Conservation (phyloP, 2,797 vertebrate species). For the Triplophysa yarkandensis region DNA sequence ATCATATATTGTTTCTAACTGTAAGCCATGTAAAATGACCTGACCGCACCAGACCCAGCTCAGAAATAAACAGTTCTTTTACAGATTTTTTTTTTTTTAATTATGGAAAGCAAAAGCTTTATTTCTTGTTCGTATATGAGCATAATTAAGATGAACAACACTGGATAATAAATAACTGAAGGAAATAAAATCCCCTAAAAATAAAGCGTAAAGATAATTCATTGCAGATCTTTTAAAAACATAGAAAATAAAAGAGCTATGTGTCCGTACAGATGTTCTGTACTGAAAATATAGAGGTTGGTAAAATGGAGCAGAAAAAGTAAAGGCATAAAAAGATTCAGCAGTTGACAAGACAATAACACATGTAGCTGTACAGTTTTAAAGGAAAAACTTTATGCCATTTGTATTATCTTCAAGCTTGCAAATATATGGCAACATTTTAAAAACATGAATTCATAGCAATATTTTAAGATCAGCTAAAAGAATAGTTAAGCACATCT, state of each 20-base stretch:
- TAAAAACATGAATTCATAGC: slow-evolving; percentile 36
- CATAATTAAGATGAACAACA: slow-evolving; percentile 93
- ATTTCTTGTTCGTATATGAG: slow-evolving; percentile 88
- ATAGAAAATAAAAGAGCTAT: slow-evolving; percentile 71
- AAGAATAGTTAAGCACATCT: slow-evolving; percentile 53
- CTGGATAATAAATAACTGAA: slow-evolving; percentile 78
- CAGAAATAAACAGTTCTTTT: slow-evolving; percentile 33
- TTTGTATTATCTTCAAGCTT: background rate
- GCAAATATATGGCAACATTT: background rate
- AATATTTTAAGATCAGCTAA: slow-evolving; percentile 44
- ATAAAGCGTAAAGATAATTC: slow-evolving; percentile 67
- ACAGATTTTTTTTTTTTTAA: slow-evolving; percentile 42
- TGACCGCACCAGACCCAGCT: too few species aligned
- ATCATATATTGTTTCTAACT: too few species aligned
- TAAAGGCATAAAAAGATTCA: slow-evolving; percentile 23
- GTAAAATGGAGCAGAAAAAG: background rate
- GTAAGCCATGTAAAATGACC: too few species aligned
- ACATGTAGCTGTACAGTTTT: slow-evolving; percentile 79
- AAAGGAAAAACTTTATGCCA: slow-evolving; percentile 54
- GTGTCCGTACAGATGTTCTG: slow-evolving; percentile 59
- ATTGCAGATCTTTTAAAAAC: slow-evolving; percentile 81
- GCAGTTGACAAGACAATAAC: slow-evolving; percentile 31
- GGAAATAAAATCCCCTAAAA: slow-evolving; percentile 70
- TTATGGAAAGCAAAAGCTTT: slow-evolving; percentile 80
- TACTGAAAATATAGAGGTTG: slow-evolving; percentile 11